Conservation (phyloP, 2,888 invertebrate genomes). For the Emmelina monodactyla region DNA sequence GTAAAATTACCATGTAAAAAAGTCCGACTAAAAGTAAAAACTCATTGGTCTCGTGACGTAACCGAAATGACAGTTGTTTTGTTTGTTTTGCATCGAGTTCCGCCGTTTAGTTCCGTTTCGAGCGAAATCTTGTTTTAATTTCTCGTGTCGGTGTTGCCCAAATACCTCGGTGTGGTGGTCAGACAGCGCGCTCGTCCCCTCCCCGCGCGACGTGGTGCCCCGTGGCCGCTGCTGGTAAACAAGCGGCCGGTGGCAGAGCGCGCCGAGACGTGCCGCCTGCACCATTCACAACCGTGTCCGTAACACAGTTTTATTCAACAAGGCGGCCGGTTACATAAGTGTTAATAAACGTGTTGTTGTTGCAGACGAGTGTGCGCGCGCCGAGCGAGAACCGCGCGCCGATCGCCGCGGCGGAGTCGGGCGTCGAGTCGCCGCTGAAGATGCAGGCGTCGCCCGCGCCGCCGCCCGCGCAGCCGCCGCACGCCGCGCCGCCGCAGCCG, state of each 20-base stretch:
- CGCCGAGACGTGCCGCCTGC: conserved; percentile 28
- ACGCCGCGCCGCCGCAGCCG: conserved; percentile 48
- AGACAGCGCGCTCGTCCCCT: conserved; percentile 45
- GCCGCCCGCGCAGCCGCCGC: conserved; percentile 40
- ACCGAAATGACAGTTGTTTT: neutral
- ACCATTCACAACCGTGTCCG: conserved; percentile 20
- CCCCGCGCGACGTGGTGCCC: conserved; percentile 26
- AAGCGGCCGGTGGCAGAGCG: conserved; percentile 33
- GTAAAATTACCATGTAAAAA: too few relatives aligned
- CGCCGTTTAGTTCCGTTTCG: neutral
- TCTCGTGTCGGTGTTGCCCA: conserved; percentile 18
- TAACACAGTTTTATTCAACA: conserved; percentile 15
- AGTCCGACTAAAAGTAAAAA: too few relatives aligned
- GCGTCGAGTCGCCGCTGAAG: conserved; percentile 55
- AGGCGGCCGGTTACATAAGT: neutral
- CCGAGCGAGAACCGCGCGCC: conserved; percentile 56
- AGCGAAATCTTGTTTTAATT: neutral
- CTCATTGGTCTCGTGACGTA: neutral
- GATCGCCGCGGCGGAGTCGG: conserved; percentile 62
- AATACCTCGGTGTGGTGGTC: conserved; percentile 31
- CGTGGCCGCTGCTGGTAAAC: conserved; percentile 28
- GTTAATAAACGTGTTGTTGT: conserved; percentile 23
- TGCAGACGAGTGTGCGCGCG: conserved; percentile 48
- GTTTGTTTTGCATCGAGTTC: neutral
- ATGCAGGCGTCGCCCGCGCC: conserved; percentile 59